Percentiles rank a stretch among this genome's conserved stretches.
Conservation (phyloP, 2,888 invertebrate genomes). For the Allophyes oxyacanthae region DNA sequence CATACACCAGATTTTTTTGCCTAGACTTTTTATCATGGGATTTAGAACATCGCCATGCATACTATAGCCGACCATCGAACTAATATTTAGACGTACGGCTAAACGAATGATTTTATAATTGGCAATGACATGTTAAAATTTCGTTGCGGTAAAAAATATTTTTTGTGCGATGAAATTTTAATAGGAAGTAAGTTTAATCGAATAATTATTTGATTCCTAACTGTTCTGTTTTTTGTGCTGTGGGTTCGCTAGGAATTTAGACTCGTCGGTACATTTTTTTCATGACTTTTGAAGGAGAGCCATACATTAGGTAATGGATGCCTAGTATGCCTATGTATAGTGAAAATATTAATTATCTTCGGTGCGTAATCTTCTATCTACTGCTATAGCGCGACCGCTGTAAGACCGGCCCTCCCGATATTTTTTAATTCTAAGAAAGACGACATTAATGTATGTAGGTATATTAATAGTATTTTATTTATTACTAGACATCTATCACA, state of each 20-base stretch:
- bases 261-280: too few relatives aligned
- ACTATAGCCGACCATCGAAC: slow-evolving; percentile 35
- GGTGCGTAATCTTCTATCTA: too few relatives aligned
- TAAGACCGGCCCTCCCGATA: too few relatives aligned
- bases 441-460: too few relatives aligned
- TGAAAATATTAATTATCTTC: too few relatives aligned
- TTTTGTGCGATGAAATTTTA: slow-evolving; percentile 18
- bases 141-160: slow-evolving; percentile 28
- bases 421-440: too few relatives aligned
- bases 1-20: slow-evolving; percentile 36
- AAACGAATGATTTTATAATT: slow-evolving; percentile 51
- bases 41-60: slow-evolving; percentile 32
- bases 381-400: too few relatives aligned
- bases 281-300: too few relatives aligned
- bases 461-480: too few relatives aligned
- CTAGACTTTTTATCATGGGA: slow-evolving; percentile 36
- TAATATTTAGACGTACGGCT: slow-evolving; percentile 43
- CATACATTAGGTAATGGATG: too few relatives aligned
- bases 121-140: slow-evolving; percentile 45
- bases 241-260: background rate
- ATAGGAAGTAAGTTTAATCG: slow-evolving; percentile 16
- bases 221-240: slow-evolving; percentile 25
- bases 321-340: too few relatives aligned
- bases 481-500: too few relatives aligned
- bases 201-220: slow-evolving; percentile 26